Base-by-base conservation (phyloP, 2,797 vertebrate species). In the Brotogeris chrysoptera region DNA sequence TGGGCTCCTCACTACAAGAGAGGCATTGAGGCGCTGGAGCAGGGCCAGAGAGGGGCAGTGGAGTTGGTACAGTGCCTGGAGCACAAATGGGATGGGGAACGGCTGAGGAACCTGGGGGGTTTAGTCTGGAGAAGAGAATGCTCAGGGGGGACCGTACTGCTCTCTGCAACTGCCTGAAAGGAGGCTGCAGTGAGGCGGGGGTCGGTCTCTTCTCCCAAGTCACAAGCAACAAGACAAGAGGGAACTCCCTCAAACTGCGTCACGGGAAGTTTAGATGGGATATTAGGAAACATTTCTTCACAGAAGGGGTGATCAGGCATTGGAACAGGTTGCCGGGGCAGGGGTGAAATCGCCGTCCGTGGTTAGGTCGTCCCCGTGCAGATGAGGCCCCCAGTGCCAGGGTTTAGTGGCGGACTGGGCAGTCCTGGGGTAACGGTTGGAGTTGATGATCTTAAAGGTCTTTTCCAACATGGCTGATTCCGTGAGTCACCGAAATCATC, bases 381-480 rank as follows among this genome's bases (percentile, higher is more conserved):
- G 32, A n/a, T 21, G 19, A 55, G 19, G 12, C 32, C 52, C 52
- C 32, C 25, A 46, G 57, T 17, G 36, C 20, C 34, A 15, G 10
- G 30, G 34, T 15, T 30, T 30, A 53, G 52, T 8, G 34, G 24
- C 1, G 39, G 24, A 8, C 39, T 27, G 7, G 7, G 25, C 8
- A 60, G 8, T 46, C 12, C 7, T 23, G 24, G 12, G 30, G 11
- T 53, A 36, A 14, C 6, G 34, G 14, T 3, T 27, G 30, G 15
- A 25, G 39, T 24, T 7, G 30, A 4, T 19, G 17, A 47, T 3
- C 21, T 27, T 27, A 16, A 25, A 41, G 18, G 30, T 53, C 30
- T 47, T 60, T 41, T 12, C 46, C 60, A 47, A 13, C 12, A 24
- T 13, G 30, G 6, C 0, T 6, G 28, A 41, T 4, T 9, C 38